These are phyloP conservation scores for Frieseomelitta varia DNA, from an alignment of 1,140 invertebrate species.

Conservation along the genomic window DNA sequence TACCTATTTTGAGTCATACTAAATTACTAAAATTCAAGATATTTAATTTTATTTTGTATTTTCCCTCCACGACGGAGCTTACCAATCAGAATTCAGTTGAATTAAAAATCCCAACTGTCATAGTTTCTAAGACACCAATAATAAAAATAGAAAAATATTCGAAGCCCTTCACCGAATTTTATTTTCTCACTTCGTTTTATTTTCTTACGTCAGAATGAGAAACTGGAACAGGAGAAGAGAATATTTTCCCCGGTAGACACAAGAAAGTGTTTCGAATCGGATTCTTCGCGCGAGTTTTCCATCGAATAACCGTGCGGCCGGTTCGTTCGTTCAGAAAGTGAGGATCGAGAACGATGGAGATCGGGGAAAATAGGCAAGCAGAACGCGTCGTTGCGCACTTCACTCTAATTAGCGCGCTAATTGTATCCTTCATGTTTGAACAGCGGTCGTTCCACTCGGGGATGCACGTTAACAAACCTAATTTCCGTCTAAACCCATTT, in stretches of 20 bases:
- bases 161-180: no score
- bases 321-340: constrained; percentile 17
- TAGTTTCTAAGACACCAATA: no score
- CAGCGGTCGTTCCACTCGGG: constrained; percentile 55
- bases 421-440: constrained; percentile 64
- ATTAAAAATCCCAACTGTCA: no score
- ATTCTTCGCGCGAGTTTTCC: neutral
- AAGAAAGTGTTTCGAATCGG: neutral
- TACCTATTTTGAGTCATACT: no score
- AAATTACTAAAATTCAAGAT: no score
- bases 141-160: no score
- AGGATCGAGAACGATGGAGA: neutral
- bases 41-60: no score
- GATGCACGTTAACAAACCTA: constrained; percentile 59
- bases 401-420: constrained; percentile 57
- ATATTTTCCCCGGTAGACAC: neutral
- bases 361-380: constrained; percentile 36
- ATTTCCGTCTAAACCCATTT: constrained; percentile 58
- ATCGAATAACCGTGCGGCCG: neutral
- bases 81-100: no score
- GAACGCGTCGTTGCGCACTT: constrained; percentile 24
- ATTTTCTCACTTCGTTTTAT: neutral
- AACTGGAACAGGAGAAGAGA: neutral
- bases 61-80: no score
- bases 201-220: neutral